A percentile compares a stretch with the other conserved stretches of the same genome.
Evolutionary conservation across 1,140 invertebrate genomes (phyloP).

Genomic region (Whitmania pigra): DNA sequence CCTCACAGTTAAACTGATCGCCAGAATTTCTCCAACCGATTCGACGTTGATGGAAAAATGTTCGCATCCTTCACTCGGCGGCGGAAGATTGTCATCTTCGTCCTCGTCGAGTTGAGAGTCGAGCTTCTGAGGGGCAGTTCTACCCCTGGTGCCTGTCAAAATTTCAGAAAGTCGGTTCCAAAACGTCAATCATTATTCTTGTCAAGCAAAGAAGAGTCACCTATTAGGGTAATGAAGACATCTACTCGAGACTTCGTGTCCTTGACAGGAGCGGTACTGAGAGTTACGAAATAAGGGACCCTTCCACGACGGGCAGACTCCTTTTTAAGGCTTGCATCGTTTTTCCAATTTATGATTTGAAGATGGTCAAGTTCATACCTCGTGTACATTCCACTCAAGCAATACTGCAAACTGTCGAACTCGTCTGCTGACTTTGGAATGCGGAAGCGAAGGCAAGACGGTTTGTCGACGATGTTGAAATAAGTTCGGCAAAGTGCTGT

Average conservation of each 20-base stretch:
- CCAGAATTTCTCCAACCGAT: conserved; percentile 20
- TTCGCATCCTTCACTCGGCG: conserved; percentile 11
- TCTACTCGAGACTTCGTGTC: conserved; percentile 20
- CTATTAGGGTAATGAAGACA: conserved; percentile 22
- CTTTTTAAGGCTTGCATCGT: conserved; percentile 6
- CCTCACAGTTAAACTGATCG: conserved; percentile 19
- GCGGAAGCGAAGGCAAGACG: conserved; percentile 20
- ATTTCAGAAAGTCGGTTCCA: background rate
- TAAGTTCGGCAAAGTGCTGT: conserved; percentile 20
- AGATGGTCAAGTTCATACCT: conserved; percentile 19
- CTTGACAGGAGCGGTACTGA: conserved; percentile 17
- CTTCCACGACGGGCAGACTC: conserved; percentile 1
- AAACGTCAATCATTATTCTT: background rate
- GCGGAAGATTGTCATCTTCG: conserved; percentile 14
- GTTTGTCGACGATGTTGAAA: conserved; percentile 25
- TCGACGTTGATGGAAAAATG: conserved; percentile 20
- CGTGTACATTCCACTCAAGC: conserved; percentile 21
- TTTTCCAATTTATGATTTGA: background rate
- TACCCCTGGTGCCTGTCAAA: conserved; percentile 16
- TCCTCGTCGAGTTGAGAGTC: conserved; percentile 19
- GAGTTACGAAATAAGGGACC: conserved; percentile 15
- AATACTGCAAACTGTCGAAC: conserved; percentile 19
- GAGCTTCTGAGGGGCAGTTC: conserved; percentile 13
- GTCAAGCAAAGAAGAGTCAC: background rate
- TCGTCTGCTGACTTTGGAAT: conserved; percentile 17